phyloP scores from a whole-genome alignment of 23 tunicate genomes.

The Trididemnum miniatum region DNA sequence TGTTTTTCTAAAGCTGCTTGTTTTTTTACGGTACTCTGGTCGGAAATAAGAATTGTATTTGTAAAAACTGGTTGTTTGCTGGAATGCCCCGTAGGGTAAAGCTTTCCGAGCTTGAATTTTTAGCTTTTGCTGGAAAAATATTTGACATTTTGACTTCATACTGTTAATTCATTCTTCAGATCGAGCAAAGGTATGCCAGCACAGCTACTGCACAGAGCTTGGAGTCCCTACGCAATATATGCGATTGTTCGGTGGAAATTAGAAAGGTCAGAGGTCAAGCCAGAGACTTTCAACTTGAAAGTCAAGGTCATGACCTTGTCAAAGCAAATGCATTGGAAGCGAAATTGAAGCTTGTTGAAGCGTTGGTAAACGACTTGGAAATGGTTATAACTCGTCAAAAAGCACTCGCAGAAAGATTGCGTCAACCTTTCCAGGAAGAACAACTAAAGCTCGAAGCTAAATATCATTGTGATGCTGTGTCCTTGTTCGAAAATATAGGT shows the following conservation, averaged over 20 bases:
- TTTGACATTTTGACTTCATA: too few relatives aligned
- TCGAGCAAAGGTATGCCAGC: not conserved
- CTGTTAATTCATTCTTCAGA: not conserved
- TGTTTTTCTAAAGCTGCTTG: too few relatives aligned
- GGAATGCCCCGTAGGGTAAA: too few relatives aligned
- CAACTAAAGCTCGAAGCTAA: slow-evolving; percentile 35
- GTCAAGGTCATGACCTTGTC: slow-evolving; percentile 2
- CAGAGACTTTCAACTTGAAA: not conserved
- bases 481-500: slow-evolving; percentile 34
- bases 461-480: slow-evolving; percentile 22
- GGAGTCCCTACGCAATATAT: not conserved
- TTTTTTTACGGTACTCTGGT: too few relatives aligned
- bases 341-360: slow-evolving; percentile 23
- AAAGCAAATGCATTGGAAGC: slow-evolving; percentile 15
- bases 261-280: not conserved
- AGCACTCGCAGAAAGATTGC: not conserved
- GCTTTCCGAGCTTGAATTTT: too few relatives aligned
- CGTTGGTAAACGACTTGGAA: slow-evolving; percentile 30
- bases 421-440: slow-evolving; percentile 26
- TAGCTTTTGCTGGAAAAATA: too few relatives aligned
- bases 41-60: too few relatives aligned
- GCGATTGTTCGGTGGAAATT: not conserved
- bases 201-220: not conserved
- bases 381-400: slow-evolving; percentile 9
- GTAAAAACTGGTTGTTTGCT: too few relatives aligned